Conservation (phyloP, 1,140 invertebrate species). For the Whitmania pigra region DNA sequence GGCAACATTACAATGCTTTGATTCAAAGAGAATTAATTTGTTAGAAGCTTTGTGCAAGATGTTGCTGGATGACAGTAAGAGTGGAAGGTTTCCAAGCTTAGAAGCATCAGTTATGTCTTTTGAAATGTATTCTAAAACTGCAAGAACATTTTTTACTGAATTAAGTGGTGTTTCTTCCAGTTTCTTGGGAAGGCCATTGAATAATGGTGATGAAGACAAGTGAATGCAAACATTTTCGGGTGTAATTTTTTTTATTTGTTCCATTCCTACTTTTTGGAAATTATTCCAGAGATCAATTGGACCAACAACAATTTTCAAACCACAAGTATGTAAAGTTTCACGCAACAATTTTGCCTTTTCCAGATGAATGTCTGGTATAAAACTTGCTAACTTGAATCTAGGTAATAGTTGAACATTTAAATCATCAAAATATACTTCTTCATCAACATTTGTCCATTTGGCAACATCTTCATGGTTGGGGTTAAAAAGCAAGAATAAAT, state of each 20-base stretch:
- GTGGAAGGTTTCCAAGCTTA: background rate
- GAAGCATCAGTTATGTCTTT: background rate
- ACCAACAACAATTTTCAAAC: background rate
- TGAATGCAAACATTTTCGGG: too few species aligned
- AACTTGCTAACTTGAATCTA: background rate
- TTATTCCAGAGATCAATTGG: background rate
- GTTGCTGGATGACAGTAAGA: background rate
- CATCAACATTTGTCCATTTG: background rate
- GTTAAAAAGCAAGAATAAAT: background rate
- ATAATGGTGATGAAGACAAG: too few species aligned
- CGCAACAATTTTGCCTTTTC: background rate
- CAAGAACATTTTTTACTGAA: background rate
- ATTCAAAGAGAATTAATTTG: background rate
- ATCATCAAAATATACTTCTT: slow-evolving; percentile 7
- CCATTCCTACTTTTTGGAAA: background rate
- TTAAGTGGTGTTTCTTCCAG: background rate
- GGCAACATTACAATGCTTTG: background rate
- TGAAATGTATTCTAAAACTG: background rate
- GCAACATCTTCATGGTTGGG: background rate
- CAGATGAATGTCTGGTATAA: background rate
- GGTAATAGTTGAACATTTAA: background rate
- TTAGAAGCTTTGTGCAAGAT: background rate
- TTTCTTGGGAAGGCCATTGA: background rate
- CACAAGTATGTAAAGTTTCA: background rate
- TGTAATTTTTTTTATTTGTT: background rate